phyloP scores from a whole-genome alignment of 2,888 invertebrate species.

The Cantharis rufa region DNA sequence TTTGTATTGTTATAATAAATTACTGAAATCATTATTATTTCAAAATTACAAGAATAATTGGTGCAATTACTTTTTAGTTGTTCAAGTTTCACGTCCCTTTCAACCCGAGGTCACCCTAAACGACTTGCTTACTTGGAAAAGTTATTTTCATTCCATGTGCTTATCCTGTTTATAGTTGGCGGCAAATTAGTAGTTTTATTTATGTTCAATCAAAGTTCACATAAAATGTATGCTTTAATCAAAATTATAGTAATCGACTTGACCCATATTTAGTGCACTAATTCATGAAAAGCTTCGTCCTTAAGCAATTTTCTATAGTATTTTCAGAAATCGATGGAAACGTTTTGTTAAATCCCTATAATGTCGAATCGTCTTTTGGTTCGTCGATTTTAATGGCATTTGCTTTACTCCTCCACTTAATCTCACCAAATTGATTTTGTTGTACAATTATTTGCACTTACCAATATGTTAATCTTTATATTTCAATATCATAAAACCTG shows the following conservation, averaged over 20 bases:
- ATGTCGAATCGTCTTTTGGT: neutral
- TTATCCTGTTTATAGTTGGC: neutral
- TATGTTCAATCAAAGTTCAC: neutral
- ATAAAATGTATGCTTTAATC: neutral
- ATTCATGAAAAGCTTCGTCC: neutral
- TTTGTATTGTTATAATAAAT: too few species aligned
- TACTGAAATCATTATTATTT: too few species aligned
- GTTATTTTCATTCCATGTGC: neutral
- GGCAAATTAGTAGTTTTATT: neutral
- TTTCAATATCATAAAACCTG: slow-evolving; percentile 3
- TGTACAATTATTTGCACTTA: neutral
- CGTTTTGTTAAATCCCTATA: neutral
- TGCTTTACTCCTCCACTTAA: neutral
- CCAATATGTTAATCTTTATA: neutral
- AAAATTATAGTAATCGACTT: neutral
- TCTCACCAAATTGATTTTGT: neutral
- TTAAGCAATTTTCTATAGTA: neutral
- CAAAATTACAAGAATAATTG: too few species aligned
- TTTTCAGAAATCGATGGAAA: neutral
- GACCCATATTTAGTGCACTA: neutral
- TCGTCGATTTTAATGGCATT: neutral
- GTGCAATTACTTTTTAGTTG: too few species aligned
- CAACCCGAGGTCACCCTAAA: neutral
- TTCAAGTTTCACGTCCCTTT: too few species aligned
- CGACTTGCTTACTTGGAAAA: neutral